phyloP scores from a whole-genome alignment of 2,797 vertebrate species.

The Alosa sapidissima region DNA sequence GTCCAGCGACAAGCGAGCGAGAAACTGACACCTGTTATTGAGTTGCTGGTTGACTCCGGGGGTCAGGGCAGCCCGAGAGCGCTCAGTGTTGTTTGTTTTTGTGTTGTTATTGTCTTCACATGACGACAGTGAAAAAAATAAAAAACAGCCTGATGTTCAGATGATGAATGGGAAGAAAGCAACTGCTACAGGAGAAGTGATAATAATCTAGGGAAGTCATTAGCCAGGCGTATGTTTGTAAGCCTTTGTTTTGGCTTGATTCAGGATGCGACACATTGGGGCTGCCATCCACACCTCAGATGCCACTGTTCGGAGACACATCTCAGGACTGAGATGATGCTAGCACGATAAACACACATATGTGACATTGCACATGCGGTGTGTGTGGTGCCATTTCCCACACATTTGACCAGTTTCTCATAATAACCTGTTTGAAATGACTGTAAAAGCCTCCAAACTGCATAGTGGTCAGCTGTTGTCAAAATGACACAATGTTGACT shows the following conservation, averaged over 20 bases:
- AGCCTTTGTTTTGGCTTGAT: not conserved
- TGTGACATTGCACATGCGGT: not conserved
- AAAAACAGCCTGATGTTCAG: not conserved
- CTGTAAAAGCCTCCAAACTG: not conserved
- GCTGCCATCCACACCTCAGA: not conserved
- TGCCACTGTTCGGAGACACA: not conserved
- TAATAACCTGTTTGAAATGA: not conserved
- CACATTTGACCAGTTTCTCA: not conserved
- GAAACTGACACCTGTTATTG: not conserved
- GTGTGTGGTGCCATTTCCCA: not conserved
- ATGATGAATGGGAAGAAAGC: not conserved
- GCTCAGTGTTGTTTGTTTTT: not conserved
- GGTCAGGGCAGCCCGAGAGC: not conserved
- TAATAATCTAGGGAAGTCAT: not conserved
- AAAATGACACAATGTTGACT: constrained; percentile 3
- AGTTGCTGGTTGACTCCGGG: not conserved
- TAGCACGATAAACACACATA: not conserved
- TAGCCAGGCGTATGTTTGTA: not conserved
- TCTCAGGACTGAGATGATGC: not conserved
- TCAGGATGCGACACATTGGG: not conserved
- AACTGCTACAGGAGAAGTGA: not conserved
- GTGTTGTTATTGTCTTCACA: not conserved
- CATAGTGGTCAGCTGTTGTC: not conserved
- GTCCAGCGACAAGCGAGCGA: not conserved
- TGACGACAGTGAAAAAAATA: not conserved